Percentiles rank a stretch among this genome's conserved stretches.
These are phyloP conservation scores for Lissonota sp. DNA, from an alignment of 2,888 invertebrate genomes.

Conservation along the genomic window DNA sequence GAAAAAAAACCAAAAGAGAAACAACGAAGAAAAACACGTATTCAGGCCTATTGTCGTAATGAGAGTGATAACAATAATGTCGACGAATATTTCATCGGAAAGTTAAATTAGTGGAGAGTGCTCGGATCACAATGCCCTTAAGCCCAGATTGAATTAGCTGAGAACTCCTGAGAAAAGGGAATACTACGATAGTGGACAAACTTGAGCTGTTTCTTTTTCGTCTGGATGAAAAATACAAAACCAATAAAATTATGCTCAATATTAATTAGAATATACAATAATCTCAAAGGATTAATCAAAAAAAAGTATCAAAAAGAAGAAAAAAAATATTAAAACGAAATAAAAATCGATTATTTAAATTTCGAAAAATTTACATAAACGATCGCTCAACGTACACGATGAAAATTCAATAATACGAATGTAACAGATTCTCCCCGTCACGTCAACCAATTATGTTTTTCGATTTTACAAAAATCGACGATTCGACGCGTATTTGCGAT, in stretches of 20 bases:
- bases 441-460: background rate
- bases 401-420: slow-evolving; percentile 11
- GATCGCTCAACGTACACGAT: background rate
- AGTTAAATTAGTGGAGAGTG: slow-evolving; percentile 52
- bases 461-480: background rate
- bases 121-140: slow-evolving; percentile 16
- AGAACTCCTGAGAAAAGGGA: background rate
- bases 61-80: slow-evolving; percentile 11
- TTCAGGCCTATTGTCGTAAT: background rate
- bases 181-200: background rate
- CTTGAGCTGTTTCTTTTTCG: background rate
- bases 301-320: slow-evolving; percentile 5
- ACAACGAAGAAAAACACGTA: background rate
- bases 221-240: slow-evolving; percentile 10
- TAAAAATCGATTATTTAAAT: slow-evolving; percentile 17
- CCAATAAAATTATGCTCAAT: slow-evolving; percentile 35
- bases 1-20: too few species aligned
- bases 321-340: background rate
- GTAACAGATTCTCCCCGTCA: background rate
- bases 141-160: slow-evolving; percentile 19
- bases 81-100: slow-evolving; percentile 40
- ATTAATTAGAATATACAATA: slow-evolving; percentile 6
- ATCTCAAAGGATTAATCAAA: slow-evolving; percentile 20
- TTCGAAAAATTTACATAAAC: slow-evolving; percentile 20
- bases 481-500: background rate